phyloP scores from a whole-genome alignment of 2,888 invertebrate species.

The Chloroclystis v-ata region DNA sequence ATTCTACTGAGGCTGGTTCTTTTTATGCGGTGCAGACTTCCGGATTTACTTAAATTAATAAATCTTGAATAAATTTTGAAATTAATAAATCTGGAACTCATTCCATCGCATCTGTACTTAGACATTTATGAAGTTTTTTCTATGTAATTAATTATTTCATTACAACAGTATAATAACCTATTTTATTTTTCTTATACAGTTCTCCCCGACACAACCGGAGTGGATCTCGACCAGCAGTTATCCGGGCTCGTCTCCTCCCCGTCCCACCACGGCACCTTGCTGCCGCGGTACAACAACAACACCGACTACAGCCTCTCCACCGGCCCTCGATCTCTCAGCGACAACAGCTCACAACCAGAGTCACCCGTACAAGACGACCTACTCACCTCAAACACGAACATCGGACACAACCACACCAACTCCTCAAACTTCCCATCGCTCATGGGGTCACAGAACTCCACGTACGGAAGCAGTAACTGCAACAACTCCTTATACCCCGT shows the following conservation, averaged over 20 bases:
- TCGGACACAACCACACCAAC: constrained; percentile 79
- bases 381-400: constrained; percentile 80
- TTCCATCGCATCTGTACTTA: too few relatives aligned
- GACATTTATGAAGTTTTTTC: too few relatives aligned
- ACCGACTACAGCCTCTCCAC: constrained; percentile 81
- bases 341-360: constrained; percentile 89
- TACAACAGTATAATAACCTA: too few relatives aligned
- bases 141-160: too few relatives aligned
- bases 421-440: constrained; percentile 81
- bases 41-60: too few relatives aligned
- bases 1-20: too few relatives aligned
- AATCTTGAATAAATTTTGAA: too few relatives aligned
- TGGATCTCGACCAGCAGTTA: constrained; percentile 85
- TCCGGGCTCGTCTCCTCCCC: constrained; percentile 80
- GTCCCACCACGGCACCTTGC: constrained; percentile 79
- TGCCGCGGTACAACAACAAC: constrained; percentile 83
- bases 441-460: constrained; percentile 79
- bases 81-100: too few relatives aligned
- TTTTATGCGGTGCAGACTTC: too few relatives aligned
- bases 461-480: constrained; percentile 80
- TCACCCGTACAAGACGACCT: constrained; percentile 89
- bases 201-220: constrained; percentile 87
- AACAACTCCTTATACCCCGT: constrained; percentile 87
- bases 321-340: constrained; percentile 87
- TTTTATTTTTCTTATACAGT: constrained; percentile 67